Conservation (phyloP, 2,113 vertebrate genomes). For the Glaucidium brasilianum region DNA sequence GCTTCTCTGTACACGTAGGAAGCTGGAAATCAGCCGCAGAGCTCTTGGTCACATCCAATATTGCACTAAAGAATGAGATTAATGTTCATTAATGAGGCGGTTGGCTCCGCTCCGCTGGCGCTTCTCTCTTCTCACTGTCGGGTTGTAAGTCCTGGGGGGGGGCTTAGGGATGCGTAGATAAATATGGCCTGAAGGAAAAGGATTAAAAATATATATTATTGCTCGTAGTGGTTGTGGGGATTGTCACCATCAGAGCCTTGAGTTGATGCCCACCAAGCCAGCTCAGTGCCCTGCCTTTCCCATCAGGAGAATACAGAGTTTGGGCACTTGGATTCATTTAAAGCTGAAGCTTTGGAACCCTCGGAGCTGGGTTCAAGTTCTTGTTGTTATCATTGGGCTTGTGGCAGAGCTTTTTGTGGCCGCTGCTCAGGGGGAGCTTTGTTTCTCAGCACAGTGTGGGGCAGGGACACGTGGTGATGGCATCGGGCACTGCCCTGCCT, state of each 20-base stretch:
- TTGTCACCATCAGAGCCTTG: neutral
- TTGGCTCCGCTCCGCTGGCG: neutral
- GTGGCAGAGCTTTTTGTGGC: neutral
- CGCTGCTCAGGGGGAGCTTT: neutral
- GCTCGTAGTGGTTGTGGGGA: neutral
- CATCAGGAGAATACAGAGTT: accelerated
- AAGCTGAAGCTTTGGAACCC: neutral
- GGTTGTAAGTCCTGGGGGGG: neutral
- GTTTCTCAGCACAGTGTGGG: accelerated
- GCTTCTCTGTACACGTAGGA: accelerated
- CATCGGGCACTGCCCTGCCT: neutral
- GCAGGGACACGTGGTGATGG: neutral
- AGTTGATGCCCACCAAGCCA: neutral
- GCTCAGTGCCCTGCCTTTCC: neutral
- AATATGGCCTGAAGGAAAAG: neutral
- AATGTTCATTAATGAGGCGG: accelerated
- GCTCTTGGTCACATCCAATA: neutral
- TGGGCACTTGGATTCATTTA: neutral
- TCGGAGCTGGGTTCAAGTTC: neutral
- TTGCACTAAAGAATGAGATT: neutral
- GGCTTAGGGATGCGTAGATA: accelerated
- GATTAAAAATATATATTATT: accelerated
- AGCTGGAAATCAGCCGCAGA: neutral
- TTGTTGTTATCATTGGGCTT: neutral
- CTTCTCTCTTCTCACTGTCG: neutral